These are phyloP conservation scores for Machimus rusticus DNA, from an alignment of 2,888 invertebrate genomes.

Conservation along the genomic window DNA sequence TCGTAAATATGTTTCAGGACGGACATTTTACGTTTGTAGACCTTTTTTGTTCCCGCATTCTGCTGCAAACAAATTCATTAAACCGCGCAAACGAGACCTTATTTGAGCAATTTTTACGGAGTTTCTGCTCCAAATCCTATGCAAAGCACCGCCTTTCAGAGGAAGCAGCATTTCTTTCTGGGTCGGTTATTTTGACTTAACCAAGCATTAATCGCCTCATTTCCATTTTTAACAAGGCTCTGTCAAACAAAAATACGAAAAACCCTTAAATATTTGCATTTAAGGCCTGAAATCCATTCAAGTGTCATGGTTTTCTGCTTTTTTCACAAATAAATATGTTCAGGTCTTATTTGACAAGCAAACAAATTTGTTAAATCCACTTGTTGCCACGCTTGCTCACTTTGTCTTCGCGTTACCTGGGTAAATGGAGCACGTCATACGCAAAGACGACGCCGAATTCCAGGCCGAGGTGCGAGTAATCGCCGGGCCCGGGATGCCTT, in stretches of 20 bases:
- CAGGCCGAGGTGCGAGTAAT: conserved; percentile 24
- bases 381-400: conserved; percentile 46
- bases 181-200: conserved; percentile 31
- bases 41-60: background rate
- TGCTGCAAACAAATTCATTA: background rate
- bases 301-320: conserved; percentile 29
- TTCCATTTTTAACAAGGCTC: conserved; percentile 47
- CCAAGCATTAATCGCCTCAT: conserved; percentile 47
- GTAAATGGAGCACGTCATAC: conserved; percentile 18
- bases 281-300: conserved; percentile 21
- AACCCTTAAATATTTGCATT: conserved; percentile 33
- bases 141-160: background rate
- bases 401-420: conserved; percentile 29
- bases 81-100: background rate
- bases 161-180: conserved; percentile 19
- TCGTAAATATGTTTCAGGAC: background rate
- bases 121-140: conserved; percentile 18
- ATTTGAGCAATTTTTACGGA: background rate
- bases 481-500: background rate
- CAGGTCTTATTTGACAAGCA: conserved; percentile 45
- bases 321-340: conserved; percentile 16
- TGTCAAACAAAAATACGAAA: conserved; percentile 43
- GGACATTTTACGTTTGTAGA: background rate
- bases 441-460: background rate
- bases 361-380: conserved; percentile 48